Base-by-base conservation (phyloP, 2,888 invertebrate species). In the Siphlonurus alternatus region DNA sequence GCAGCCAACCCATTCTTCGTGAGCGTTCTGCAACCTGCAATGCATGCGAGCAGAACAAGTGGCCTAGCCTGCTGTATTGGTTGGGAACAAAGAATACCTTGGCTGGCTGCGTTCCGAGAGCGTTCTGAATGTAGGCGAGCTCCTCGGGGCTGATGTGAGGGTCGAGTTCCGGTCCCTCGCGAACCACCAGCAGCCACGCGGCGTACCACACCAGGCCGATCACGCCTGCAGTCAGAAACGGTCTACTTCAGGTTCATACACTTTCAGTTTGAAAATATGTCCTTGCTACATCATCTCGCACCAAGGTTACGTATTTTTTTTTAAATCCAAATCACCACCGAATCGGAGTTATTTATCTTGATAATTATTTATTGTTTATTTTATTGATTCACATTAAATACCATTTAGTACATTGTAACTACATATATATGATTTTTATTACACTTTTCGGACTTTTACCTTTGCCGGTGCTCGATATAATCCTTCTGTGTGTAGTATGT, bases 101-200 rank as follows among this genome's bases (percentile, higher is more conserved):
- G n/a, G 61, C 24, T 1, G 61, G 24, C 23, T 56, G 19, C 20
- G 62, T 66, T 53, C 78, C 78, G 22, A 79, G 75, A 20, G 77
- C 76, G n/a, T 74, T 74, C 68, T 83, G 81, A 70, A 92, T 89
- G 69, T 87, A 90, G 66, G 84, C 83, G 2, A 87, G 77, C 74
- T 92, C 92, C 25, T 83, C 81, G 56, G 83, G 78, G 0, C 85
- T 80, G 61, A 92, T 91, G 66, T 80, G 79, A 0, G 84, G 83
- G 74, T 92, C 92, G 63, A 83, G 79, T 68, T 86, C 86, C 0
- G 92, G 91, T 0, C 83, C 82, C 67, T 89, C 88, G 62, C 83
- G 82, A 0, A 90, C 85, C 0, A 88, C 76, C 0, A 82, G 69
- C 76, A 83, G 80, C 90, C 90, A 90, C 19, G 81, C 73, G 0